Base-by-base conservation (phyloP, 2,797 vertebrate genomes). In the Cygnus olor region DNA sequence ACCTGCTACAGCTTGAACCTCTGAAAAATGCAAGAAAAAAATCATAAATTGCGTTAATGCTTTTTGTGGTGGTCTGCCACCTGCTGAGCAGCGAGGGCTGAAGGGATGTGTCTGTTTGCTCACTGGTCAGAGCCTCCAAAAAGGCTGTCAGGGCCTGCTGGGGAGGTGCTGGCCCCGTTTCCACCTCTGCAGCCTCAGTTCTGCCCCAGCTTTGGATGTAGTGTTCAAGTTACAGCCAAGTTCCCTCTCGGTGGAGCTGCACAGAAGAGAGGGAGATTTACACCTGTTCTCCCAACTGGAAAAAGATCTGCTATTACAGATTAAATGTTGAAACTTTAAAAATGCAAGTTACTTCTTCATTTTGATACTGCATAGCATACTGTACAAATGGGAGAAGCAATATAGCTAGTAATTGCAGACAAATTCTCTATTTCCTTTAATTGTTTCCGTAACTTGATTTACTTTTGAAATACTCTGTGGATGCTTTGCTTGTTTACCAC, bases 391-490 rank as follows among this genome's bases (percentile, higher is more conserved):
- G 68, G 44, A 94, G 61, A 93, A 87, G 68, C 47, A 80, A 49
- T 21, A 49, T 30, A 54, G 44, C 25, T 56, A 21, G 40, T 88
- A 83, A 95, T 85, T 87, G 79, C 84, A 88, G 76, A 21, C 44
- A 71, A 89, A 92, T 92, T 79, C 72, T 88, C 76, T 61, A 40
- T 89, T 90, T 93, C 54, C 89, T 87, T 79, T 95, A 96, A 93
- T 95, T 96, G 84, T 92, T 89, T 54, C 69, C 0, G 1, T 91
- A 94, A 95, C 76, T 94, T 89, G 86, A 95, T 95, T 95, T 92
- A 90, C 86, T 94, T 83, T 72, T 78, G 69, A 80, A 80, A 54
- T 42, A 53, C 44, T 88, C 27, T 1, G 57, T n/a, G 49, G n/a
- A 12, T 76, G 49, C 42, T 78, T 78, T 69, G 66, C 69, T 63